Evolutionary conservation across 2,113 vertebrate species (phyloP).

Genomic region (Illadopsis cleaveri): DNA sequence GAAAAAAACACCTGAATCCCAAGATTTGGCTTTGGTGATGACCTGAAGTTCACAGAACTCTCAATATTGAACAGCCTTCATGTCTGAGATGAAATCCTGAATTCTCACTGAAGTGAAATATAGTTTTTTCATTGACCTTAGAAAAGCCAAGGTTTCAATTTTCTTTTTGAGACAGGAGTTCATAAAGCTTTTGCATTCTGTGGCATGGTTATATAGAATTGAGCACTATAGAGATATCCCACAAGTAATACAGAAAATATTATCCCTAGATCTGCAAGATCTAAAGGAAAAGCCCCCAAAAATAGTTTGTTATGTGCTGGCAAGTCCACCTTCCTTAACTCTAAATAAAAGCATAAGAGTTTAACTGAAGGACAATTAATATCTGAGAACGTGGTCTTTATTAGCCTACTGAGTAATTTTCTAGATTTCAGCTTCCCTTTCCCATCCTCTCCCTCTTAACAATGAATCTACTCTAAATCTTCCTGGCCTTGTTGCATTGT

Average conservation of each 20-base stretch:
- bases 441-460: background rate
- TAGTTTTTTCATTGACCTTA: background rate
- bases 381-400: background rate
- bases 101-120: conserved; percentile 17
- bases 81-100: background rate
- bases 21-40: background rate
- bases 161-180: background rate
- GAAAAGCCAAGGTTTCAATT: conserved; percentile 2
- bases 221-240: background rate
- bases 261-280: background rate
- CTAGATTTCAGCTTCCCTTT: background rate
- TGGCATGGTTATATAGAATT: background rate
- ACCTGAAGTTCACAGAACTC: conserved; percentile 7
- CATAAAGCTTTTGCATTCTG: background rate
- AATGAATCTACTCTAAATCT: background rate
- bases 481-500: background rate
- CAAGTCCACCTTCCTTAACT: background rate
- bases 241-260: background rate
- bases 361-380: background rate
- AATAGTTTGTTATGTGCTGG: background rate
- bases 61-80: background rate
- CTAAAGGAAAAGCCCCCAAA: background rate
- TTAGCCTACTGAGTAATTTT: background rate
- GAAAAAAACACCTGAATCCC: background rate
- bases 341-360: background rate